Percentiles rank a stretch among this genome's conserved stretches.
These are phyloP conservation scores for Sympetrum striolatum DNA, from an alignment of 2,888 invertebrate genomes.

Conservation along the genomic window DNA sequence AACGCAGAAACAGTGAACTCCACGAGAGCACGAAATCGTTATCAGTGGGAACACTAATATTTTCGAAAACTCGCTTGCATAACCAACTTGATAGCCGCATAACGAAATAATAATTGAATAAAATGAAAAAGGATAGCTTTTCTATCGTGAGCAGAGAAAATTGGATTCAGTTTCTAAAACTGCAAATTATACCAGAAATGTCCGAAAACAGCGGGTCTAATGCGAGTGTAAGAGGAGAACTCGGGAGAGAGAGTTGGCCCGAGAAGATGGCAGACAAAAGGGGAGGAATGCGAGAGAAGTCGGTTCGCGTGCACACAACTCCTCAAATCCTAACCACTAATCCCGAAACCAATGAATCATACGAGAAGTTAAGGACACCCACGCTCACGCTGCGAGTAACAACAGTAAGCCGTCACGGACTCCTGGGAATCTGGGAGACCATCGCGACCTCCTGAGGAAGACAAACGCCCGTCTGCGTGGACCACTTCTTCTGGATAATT, in stretches of 20 bases:
- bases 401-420: neutral
- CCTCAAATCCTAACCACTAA: neutral
- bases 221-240: too few relatives aligned
- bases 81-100: too few relatives aligned
- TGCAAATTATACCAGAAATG: too few relatives aligned
- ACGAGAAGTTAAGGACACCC: neutral
- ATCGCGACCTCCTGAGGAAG: neutral
- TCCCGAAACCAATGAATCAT: neutral
- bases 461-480: neutral
- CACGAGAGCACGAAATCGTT: too few relatives aligned
- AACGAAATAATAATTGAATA: too few relatives aligned
- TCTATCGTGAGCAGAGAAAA: too few relatives aligned
- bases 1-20: too few relatives aligned
- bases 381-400: neutral
- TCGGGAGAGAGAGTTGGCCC: neutral
- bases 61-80: too few relatives aligned
- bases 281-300: neutral
- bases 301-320: neutral
- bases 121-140: too few relatives aligned
- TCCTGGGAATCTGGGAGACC: neutral
- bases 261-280: neutral
- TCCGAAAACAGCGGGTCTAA: too few relatives aligned
- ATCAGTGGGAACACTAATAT: too few relatives aligned
- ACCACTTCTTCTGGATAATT: neutral
- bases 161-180: too few relatives aligned